Percentiles rank a stretch among this genome's conserved stretches.
These are phyloP conservation scores for Sinonovacula constricta DNA, from an alignment of 1,140 invertebrate genomes.

Conservation along the genomic window DNA sequence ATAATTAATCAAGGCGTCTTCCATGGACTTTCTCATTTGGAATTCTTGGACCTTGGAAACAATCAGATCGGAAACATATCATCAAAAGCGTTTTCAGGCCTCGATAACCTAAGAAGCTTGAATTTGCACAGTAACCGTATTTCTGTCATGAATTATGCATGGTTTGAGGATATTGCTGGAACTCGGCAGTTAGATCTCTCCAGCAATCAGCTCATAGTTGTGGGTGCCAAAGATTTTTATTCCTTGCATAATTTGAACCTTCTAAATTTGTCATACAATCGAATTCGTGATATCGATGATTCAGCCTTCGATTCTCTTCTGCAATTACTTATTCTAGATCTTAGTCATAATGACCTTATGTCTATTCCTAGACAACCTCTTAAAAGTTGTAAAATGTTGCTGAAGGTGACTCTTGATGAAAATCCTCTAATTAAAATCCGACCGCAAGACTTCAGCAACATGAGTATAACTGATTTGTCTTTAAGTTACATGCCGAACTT, in stretches of 20 bases:
- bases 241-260: conserved; percentile 62
- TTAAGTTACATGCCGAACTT: conserved; percentile 76
- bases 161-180: conserved; percentile 68
- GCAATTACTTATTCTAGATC: conserved; percentile 61
- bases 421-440: conserved; percentile 70
- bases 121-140: conserved; percentile 67
- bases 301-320: conserved; percentile 63
- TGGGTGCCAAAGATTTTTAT: conserved; percentile 63
- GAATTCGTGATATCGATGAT: conserved; percentile 54
- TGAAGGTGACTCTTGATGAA: conserved; percentile 69
- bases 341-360: conserved; percentile 66
- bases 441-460: conserved; percentile 70
- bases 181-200: conserved; percentile 62
- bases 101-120: conserved; percentile 66
- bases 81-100: conserved; percentile 66
- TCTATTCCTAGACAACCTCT: conserved; percentile 60
- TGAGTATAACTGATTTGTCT: conserved; percentile 72
- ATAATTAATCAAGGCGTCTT: conserved; percentile 65
- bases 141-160: conserved; percentile 58
- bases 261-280: conserved; percentile 68
- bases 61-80: conserved; percentile 69
- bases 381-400: conserved; percentile 56
- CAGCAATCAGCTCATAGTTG: conserved; percentile 60
- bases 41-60: conserved; percentile 63
- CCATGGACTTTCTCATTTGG: conserved; percentile 66